Conservation (phyloP, 2,797 vertebrate genomes). For the Acanthornis magna region DNA sequence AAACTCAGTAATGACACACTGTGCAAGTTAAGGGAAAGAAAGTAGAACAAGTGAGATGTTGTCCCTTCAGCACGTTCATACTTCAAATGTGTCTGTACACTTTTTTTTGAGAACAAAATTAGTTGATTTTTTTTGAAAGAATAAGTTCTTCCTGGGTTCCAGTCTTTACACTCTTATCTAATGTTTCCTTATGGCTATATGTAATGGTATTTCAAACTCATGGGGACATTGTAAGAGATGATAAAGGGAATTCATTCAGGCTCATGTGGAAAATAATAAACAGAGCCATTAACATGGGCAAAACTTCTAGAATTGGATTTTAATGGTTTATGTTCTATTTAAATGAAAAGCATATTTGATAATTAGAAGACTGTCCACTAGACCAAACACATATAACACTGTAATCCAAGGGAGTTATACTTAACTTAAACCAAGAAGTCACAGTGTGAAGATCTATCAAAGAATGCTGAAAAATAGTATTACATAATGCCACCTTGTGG, state of each 20-base stretch:
- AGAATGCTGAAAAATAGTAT: not conserved
- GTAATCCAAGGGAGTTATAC: not conserved
- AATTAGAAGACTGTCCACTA: not conserved
- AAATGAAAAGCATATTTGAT: not conserved
- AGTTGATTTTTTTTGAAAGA: not conserved
- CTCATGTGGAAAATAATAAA: not conserved
- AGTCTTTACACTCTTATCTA: not conserved
- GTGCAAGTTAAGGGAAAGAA: not conserved
- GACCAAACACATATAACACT: not conserved
- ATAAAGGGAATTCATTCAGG: not conserved
- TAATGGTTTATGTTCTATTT: not conserved
- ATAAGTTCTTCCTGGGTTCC: not conserved
- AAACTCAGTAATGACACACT: not conserved
- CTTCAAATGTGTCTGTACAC: not conserved
- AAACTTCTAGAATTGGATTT: not conserved
- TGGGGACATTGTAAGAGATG: not conserved
- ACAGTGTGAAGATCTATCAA: not conserved
- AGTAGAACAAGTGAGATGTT: not conserved
- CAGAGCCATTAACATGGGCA: not conserved
- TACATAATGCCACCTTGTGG: slow-evolving; percentile 27
- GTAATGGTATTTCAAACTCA: not conserved
- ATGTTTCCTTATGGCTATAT: not conserved
- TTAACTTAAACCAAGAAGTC: not conserved
- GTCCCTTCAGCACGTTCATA: not conserved
- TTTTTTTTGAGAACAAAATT: not conserved